phyloP scores from a whole-genome alignment of 2,888 invertebrate genomes.

The Myopa testacea region DNA sequence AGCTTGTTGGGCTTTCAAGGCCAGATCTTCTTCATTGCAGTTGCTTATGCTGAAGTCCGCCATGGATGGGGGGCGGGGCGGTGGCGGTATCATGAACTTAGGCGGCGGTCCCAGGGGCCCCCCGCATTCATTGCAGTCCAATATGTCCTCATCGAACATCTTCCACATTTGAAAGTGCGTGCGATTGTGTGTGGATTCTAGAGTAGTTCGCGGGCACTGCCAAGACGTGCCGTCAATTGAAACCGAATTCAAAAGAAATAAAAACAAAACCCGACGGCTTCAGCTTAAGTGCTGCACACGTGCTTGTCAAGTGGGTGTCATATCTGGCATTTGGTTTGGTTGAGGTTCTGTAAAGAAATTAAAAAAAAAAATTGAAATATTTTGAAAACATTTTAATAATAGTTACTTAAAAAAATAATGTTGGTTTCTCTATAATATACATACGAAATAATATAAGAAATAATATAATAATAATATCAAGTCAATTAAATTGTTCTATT shows the following conservation, averaged over 20 bases:
- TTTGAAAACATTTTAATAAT: neutral
- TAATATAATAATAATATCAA: neutral
- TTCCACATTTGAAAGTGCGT: constrained; percentile 64
- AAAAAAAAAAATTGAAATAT: neutral
- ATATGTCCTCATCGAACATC: constrained; percentile 66
- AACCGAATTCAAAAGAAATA: neutral
- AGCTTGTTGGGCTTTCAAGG: constrained; percentile 57
- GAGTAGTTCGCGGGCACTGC: neutral
- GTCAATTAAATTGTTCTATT: neutral
- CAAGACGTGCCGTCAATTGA: neutral
- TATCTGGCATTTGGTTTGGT: constrained; percentile 17
- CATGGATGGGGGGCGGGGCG: constrained; percentile 65
- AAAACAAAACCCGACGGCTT: neutral
- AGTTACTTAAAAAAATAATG: neutral
- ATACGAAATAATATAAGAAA: neutral
- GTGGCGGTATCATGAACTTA: constrained; percentile 67
- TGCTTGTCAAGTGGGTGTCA: constrained; percentile 57
- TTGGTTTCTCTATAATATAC: neutral
- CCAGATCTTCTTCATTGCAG: constrained; percentile 64
- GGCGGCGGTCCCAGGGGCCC: constrained; percentile 66
- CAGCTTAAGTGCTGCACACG: neutral
- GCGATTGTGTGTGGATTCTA: constrained; percentile 8
- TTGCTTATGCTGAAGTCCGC: constrained; percentile 58
- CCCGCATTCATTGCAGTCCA: constrained; percentile 68
- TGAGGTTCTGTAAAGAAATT: constrained; percentile 7